A percentile compares a stretch with the other conserved stretches of the same genome.
Evolutionary conservation across 2,888 invertebrate species (phyloP).

Genomic region (Tenthredo livida): DNA sequence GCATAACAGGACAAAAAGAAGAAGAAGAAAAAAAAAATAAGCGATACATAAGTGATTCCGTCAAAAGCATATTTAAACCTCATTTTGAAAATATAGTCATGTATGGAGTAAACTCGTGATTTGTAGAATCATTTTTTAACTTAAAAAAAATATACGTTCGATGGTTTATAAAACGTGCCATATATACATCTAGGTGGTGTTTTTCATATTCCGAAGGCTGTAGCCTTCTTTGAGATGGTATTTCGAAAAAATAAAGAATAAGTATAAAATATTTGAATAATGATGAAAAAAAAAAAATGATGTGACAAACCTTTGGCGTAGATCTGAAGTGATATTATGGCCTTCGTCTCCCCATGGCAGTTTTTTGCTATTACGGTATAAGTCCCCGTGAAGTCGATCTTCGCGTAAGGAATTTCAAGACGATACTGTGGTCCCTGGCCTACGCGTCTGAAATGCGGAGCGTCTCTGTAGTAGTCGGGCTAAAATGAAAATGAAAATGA

Average conservation of each 20-base stretch:
- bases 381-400: conserved; percentile 92
- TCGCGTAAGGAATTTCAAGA: conserved; percentile 91
- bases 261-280: too few relatives aligned
- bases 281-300: not conserved
- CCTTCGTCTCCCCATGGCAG: conserved; percentile 90
- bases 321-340: conserved; percentile 92
- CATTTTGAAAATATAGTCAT: conserved; percentile 21
- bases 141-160: not conserved
- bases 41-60: not conserved
- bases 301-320: conserved; percentile 86
- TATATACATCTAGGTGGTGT: not conserved
- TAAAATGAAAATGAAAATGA: conserved; percentile 75
- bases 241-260: too few relatives aligned
- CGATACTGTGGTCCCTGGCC: conserved; percentile 90
- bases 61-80: conserved; percentile 15
- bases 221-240: not conserved
- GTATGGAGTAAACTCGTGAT: not conserved
- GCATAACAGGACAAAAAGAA: not conserved
- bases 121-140: not conserved
- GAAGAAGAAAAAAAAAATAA: not conserved
- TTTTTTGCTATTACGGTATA: conserved; percentile 92
- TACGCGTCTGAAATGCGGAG: conserved; percentile 88
- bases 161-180: not conserved
- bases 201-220: not conserved
- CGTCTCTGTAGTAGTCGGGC: conserved; percentile 93